phyloP scores from a whole-genome alignment of 2,797 vertebrate genomes.

The Poeciliopsis presidionis region DNA sequence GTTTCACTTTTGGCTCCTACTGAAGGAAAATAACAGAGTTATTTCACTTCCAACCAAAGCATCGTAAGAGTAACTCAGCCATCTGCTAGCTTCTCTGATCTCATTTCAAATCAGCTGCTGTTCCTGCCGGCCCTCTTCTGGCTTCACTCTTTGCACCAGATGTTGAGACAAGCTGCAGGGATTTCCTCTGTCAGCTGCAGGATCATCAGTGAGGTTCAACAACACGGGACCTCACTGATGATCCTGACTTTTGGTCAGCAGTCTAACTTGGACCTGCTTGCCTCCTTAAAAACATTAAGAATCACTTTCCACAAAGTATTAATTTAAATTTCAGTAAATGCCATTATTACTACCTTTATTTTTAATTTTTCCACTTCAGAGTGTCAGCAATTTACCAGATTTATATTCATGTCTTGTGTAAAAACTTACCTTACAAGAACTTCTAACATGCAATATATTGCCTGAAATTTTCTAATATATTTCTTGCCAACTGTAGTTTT shows the following conservation, averaged over 20 bases:
- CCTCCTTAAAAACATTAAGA: neutral
- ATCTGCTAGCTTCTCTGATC: constrained; percentile 12
- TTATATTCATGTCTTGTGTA: neutral
- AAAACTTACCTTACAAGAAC: neutral
- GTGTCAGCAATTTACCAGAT: neutral
- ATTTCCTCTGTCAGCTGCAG: constrained; percentile 5
- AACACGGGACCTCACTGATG: neutral
- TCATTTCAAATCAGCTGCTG: constrained; percentile 2
- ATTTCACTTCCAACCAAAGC: constrained; percentile 5
- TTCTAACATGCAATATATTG: neutral
- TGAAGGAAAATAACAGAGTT: neutral
- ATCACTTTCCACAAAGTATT: neutral
- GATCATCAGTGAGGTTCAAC: neutral
- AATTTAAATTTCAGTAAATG: neutral
- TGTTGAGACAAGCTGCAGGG: constrained; percentile 16
- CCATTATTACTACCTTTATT: neutral
- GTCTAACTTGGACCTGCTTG: neutral
- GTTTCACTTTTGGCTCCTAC: neutral
- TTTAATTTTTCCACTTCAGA: neutral
- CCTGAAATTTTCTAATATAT: neutral
- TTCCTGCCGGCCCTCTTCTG: neutral
- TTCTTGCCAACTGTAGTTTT: neutral
- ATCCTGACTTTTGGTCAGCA: neutral
- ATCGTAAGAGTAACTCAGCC: neutral
- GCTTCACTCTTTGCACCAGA: constrained; percentile 7